Conservation (phyloP, 2,888 invertebrate species). For the Latrodectus hesperus region DNA sequence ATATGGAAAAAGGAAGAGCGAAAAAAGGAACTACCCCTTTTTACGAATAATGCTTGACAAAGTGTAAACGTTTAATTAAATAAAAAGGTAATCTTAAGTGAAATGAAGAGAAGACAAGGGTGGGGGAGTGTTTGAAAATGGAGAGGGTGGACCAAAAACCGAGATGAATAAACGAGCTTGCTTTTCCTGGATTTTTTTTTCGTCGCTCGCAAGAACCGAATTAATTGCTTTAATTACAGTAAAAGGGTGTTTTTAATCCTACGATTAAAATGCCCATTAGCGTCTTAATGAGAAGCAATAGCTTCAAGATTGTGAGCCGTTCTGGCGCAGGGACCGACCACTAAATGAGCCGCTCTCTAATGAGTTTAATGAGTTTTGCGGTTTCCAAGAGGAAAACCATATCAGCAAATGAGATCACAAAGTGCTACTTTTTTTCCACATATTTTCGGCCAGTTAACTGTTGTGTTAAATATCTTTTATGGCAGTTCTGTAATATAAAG, state of each 20-base stretch:
- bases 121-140: not conserved
- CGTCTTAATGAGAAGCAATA: conserved; percentile 62
- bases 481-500: not conserved
- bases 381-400: conserved; percentile 41
- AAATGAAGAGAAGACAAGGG: conserved; percentile 19
- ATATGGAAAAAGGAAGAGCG: not conserved
- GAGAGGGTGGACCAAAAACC: conserved; percentile 25
- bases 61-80: conserved; percentile 70
- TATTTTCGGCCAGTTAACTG: not conserved
- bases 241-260: conserved; percentile 69
- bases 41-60: conserved; percentile 66
- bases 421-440: not conserved
- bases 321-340: conserved; percentile 42
- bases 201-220: conserved; percentile 19
- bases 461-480: conserved; percentile 1
- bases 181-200: conserved; percentile 20
- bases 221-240: conserved; percentile 69
- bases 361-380: conserved; percentile 59
- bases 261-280: conserved; percentile 68
- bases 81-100: conserved; percentile 65
- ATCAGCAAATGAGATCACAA: conserved; percentile 18
- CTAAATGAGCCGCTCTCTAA: conserved; percentile 57
- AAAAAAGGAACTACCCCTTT: conserved; percentile 10
- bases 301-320: conserved; percentile 48
- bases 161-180: conserved; percentile 29